Percentiles rank a stretch among this genome's conserved stretches.
phyloP scores from a whole-genome alignment of 2,888 invertebrate genomes.

The Ectemnius lituratus region DNA sequence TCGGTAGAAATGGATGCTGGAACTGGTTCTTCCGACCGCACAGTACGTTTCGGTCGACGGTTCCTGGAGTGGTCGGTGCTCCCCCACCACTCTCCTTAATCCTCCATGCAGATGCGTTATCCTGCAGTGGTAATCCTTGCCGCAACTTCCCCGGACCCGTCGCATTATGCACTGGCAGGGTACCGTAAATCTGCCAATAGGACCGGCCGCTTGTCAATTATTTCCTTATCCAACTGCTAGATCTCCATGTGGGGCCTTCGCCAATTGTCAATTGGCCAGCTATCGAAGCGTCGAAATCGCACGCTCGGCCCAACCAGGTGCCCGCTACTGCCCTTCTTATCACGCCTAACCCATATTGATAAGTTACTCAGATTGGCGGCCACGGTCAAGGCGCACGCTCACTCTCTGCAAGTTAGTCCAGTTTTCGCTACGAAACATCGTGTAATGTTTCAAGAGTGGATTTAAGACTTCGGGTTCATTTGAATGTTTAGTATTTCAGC shows the following conservation, averaged over 20 bases:
- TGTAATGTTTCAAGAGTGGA: no score
- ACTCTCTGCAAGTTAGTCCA: not conserved
- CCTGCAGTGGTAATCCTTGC: conserved; percentile 32
- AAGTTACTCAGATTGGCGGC: conserved; percentile 11
- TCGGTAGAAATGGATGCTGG: conserved; percentile 39
- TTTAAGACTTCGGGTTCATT: no score
- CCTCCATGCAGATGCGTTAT: conserved; percentile 54
- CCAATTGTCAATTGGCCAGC: conserved; percentile 48
- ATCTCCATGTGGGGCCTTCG: conserved; percentile 32
- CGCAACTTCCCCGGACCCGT: conserved; percentile 20
- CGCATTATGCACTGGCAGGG: conserved; percentile 40
- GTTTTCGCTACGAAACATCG: no score
- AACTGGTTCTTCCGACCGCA: conserved; percentile 51
- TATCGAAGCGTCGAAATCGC: conserved; percentile 30
- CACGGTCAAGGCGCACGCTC: not conserved
- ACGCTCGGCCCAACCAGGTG: conserved; percentile 34
- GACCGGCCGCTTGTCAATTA: conserved; percentile 47
- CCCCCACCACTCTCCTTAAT: conserved; percentile 32
- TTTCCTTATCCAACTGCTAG: conserved; percentile 47
- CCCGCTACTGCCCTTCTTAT: conserved; percentile 30
- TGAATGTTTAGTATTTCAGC: no score
- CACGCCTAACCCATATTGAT: conserved; percentile 37
- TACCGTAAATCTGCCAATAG: conserved; percentile 52
- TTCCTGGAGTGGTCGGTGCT: conserved; percentile 29
- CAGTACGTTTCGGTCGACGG: conserved; percentile 44